Evolutionary conservation across 2,113 vertebrate species (phyloP).

Genomic region (Helogale parvula): DNA sequence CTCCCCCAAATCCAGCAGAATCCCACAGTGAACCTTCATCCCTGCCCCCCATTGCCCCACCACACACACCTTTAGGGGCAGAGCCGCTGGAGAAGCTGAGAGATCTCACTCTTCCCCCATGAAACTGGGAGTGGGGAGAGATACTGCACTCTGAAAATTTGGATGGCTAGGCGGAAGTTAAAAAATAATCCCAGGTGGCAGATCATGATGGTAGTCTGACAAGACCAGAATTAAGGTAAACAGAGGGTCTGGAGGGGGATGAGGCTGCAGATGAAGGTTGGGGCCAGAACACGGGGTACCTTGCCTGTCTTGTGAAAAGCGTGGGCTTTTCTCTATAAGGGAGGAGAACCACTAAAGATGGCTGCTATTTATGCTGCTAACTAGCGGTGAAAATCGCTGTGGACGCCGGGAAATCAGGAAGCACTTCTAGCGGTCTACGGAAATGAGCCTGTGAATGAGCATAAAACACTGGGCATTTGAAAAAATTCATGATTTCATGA

Average conservation of each 20-base stretch:
- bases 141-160: not conserved
- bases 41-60: too few relatives aligned
- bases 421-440: not conserved
- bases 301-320: not conserved
- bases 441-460: not conserved
- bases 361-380: not conserved
- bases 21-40: not conserved
- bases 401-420: not conserved
- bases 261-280: not conserved
- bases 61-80: not conserved
- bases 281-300: not conserved
- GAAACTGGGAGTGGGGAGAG: not conserved
- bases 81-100: fast-evolving
- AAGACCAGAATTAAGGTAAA: not conserved
- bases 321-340: not conserved
- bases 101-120: not conserved
- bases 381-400: not conserved
- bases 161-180: not conserved
- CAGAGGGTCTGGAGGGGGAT: not conserved
- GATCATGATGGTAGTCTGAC: not conserved
- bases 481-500: not conserved
- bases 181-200: not conserved
- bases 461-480: not conserved
- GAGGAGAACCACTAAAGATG: not conserved
- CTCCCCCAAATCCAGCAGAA: not conserved